Conservation (phyloP, 2,113 vertebrate genomes). For the Microtus richardsoni region DNA sequence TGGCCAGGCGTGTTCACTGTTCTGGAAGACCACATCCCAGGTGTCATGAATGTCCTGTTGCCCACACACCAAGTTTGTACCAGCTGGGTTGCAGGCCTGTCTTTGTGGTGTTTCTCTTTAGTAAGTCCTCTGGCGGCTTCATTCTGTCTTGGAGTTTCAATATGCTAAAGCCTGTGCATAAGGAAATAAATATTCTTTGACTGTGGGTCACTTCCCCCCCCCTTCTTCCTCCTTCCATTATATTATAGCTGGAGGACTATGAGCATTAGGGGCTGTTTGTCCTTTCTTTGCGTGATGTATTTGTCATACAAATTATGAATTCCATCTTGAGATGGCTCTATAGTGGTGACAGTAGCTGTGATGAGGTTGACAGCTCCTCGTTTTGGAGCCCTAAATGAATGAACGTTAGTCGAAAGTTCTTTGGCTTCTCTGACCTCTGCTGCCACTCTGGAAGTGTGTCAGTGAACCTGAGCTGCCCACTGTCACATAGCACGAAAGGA, state of each 20-base stretch:
- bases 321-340: background rate
- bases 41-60: background rate
- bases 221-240: background rate
- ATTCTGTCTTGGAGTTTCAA: background rate
- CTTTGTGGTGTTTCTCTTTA: background rate
- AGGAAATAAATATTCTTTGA: background rate
- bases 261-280: background rate
- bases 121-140: background rate
- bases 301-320: background rate
- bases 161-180: background rate
- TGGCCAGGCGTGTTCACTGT: background rate
- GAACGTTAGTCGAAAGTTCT: background rate
- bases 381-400: background rate
- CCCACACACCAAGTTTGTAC: background rate
- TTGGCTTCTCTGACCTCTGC: background rate
- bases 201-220: background rate
- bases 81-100: fast-evolving
- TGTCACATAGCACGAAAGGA: background rate
- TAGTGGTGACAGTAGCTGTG: background rate
- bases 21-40: background rate
- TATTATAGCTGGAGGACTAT: background rate
- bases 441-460: background rate
- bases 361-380: background rate
- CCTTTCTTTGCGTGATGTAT: background rate
- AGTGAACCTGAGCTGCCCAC: background rate